Evolutionary conservation across 1,140 invertebrate genomes (phyloP).

Genomic region (Lepidurus packardi): DNA sequence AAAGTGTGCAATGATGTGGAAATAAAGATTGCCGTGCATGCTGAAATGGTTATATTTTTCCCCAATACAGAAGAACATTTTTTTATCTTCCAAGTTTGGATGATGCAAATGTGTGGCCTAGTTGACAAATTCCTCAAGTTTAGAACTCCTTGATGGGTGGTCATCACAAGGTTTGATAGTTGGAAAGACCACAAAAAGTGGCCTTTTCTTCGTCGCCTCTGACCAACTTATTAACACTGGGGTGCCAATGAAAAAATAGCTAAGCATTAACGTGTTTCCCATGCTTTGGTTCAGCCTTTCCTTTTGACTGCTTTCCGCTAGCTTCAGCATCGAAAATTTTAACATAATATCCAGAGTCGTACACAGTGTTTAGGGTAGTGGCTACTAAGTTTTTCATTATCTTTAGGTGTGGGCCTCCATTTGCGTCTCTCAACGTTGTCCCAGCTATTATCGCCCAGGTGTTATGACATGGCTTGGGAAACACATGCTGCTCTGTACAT

Average conservation of each 20-base stretch:
- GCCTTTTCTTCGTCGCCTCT: conserved; percentile 6
- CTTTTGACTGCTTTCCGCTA: conserved; percentile 14
- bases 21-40: no score
- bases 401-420: conserved; percentile 17
- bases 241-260: conserved; percentile 12
- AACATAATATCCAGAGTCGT: neutral
- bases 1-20: no score
- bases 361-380: conserved; percentile 2
- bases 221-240: neutral
- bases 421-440: conserved; percentile 14
- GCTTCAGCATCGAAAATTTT: neutral
- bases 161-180: conserved; percentile 9
- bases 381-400: conserved; percentile 22
- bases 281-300: neutral
- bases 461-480: conserved; percentile 9
- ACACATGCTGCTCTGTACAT: neutral
- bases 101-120: neutral
- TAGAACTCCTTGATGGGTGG: neutral
- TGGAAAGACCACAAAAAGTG: conserved; percentile 11
- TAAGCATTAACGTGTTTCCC: conserved; percentile 3
- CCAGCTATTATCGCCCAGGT: conserved; percentile 15
- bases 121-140: neutral
- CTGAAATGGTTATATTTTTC: no score
- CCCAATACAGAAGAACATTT: neutral
- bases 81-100: neutral